These are phyloP conservation scores for Cryptocephalus moraei DNA, from an alignment of 2,888 invertebrate genomes.

Conservation along the genomic window DNA sequence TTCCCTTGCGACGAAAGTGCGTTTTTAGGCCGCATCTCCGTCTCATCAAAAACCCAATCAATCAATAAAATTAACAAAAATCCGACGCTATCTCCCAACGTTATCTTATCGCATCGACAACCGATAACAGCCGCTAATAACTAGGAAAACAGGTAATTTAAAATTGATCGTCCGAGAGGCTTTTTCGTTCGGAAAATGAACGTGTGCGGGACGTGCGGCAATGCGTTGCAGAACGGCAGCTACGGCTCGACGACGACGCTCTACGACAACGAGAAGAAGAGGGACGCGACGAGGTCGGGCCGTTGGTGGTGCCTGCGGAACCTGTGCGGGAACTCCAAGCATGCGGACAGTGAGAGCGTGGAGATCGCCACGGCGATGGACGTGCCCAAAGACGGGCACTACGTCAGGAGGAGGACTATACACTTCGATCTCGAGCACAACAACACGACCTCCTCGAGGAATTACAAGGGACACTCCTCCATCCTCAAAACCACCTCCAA, in stretches of 20 bases:
- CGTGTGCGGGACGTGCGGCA: slow-evolving; percentile 19
- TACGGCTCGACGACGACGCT: slow-evolving; percentile 3
- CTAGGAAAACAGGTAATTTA: too few relatives aligned
- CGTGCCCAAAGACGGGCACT: slow-evolving; percentile 14
- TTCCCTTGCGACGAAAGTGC: too few relatives aligned
- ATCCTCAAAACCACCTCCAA: slow-evolving; percentile 11
- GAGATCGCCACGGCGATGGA: slow-evolving; percentile 3
- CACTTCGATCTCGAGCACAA: slow-evolving; percentile 21
- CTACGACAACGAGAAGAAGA: slow-evolving; percentile 4
- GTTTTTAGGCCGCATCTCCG: too few relatives aligned
- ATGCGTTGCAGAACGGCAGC: slow-evolving; percentile 1
- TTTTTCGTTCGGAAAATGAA: slow-evolving; percentile 2
- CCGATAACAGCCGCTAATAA: too few relatives aligned
- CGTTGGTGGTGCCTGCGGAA: slow-evolving; percentile 18
- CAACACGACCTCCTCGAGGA: slow-evolving; percentile 9
- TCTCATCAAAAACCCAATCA: too few relatives aligned
- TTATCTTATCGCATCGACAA: too few relatives aligned
- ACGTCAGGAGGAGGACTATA: slow-evolving; percentile 20
- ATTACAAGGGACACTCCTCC: slow-evolving; percentile 13
- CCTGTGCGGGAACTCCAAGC: slow-evolving; percentile 10
- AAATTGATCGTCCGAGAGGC: too few relatives aligned
- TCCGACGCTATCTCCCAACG: too few relatives aligned
- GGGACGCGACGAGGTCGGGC: slow-evolving; percentile 3
- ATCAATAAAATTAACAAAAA: too few relatives aligned
- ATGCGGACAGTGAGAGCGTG: neutral